Conservation (phyloP, 2,888 invertebrate species). For the Mythimna vitellina region DNA sequence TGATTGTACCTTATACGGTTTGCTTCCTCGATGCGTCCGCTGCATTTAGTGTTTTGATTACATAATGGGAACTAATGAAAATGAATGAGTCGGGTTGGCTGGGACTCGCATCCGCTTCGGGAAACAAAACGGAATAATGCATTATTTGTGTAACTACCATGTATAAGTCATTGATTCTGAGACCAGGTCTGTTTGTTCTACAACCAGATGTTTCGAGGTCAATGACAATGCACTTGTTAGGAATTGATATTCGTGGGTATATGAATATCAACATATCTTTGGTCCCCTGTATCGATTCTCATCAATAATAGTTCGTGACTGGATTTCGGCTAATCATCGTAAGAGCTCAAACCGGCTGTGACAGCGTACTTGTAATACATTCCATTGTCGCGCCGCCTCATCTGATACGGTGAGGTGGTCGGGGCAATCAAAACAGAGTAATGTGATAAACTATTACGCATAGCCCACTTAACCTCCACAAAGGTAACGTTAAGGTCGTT, state of each 20-base stretch:
- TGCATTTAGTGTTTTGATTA: constrained; percentile 71
- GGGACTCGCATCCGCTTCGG: constrained; percentile 65
- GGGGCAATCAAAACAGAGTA: constrained; percentile 66
- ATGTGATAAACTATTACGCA: constrained; percentile 57
- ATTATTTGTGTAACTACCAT: constrained; percentile 57
- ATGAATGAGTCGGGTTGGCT: constrained; percentile 66
- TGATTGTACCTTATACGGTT: constrained; percentile 71
- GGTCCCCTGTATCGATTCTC: constrained; percentile 59
- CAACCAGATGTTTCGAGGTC: constrained; percentile 55
- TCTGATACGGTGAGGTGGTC: constrained; percentile 63
- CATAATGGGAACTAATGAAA: constrained; percentile 74
- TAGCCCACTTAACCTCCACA: constrained; percentile 48
- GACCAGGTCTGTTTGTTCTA: constrained; percentile 60
- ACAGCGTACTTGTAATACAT: constrained; percentile 71
- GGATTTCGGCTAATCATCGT: constrained; percentile 78
- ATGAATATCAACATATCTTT: constrained; percentile 43
- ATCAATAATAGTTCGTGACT: constrained; percentile 76
- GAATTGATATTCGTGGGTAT: constrained; percentile 46
- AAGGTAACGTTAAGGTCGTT: constrained; percentile 37
- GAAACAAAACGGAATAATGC: constrained; percentile 64
- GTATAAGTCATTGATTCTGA: constrained; percentile 59
- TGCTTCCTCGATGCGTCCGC: constrained; percentile 70
- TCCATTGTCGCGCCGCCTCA: constrained; percentile 69
- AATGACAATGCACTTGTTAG: constrained; percentile 56
- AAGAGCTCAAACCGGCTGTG: constrained; percentile 73